Conservation (phyloP, 2,797 vertebrate genomes). For the Echeneis naucrates region DNA sequence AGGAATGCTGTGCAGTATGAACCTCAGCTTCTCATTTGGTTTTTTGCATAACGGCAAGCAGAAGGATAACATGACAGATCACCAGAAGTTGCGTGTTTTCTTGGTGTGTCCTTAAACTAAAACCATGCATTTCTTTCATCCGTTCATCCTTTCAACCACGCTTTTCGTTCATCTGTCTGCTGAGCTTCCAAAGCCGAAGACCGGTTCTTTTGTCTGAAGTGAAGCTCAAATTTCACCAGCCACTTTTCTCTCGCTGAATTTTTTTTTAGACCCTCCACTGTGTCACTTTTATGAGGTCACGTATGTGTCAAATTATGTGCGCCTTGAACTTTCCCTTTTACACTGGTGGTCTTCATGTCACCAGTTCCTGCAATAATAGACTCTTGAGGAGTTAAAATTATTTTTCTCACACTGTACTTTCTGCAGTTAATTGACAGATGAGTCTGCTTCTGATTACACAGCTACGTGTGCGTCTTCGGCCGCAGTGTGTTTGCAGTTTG, state of each 20-base stretch:
- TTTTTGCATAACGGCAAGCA: no score
- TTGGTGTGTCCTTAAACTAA: not conserved
- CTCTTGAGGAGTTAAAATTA: not conserved
- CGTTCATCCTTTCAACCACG: not conserved
- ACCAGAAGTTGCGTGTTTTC: slow-evolving; percentile 14
- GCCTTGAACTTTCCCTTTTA: slow-evolving; percentile 18
- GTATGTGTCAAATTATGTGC: slow-evolving; percentile 25
- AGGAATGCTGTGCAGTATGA: slow-evolving; percentile 40
- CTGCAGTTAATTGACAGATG: slow-evolving; percentile 8
- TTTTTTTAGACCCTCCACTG: slow-evolving; percentile 44
- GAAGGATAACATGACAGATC: slow-evolving; percentile 10
- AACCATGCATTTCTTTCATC: slow-evolving; percentile 23
- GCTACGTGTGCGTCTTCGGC: slow-evolving; percentile 53
- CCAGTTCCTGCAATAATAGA: not conserved
- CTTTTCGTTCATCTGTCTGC: slow-evolving; percentile 19
- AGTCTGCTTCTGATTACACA: slow-evolving; percentile 58
- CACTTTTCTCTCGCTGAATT: slow-evolving; percentile 51
- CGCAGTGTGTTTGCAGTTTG: slow-evolving; percentile 13
- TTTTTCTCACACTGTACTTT: slow-evolving; percentile 21
- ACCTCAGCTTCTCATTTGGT: slow-evolving; percentile 23
- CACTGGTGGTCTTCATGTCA: slow-evolving; percentile 18
- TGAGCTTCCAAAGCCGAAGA: slow-evolving; percentile 44
- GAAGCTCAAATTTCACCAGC: slow-evolving; percentile 59
- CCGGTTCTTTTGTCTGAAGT: slow-evolving; percentile 23
- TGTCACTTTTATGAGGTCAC: slow-evolving; percentile 14